Conservation (phyloP, 1,140 invertebrate genomes). For the Caenorhabditis latens region DNA sequence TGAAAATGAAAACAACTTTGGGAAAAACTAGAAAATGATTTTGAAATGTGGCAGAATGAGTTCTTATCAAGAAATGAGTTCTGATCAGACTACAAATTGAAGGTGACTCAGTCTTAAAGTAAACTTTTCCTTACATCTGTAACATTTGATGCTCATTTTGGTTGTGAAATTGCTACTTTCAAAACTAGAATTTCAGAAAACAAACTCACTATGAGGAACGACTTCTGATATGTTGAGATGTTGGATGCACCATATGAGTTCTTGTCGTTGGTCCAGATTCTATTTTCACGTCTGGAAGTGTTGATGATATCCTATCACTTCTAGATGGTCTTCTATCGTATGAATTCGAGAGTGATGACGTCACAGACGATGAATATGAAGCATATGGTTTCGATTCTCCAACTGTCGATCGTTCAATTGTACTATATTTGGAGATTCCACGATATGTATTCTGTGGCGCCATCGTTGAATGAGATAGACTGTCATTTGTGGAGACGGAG, state of each 20-base stretch:
- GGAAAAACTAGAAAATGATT: slow-evolving; percentile 8
- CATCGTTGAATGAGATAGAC: slow-evolving; percentile 14
- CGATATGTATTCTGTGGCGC: slow-evolving; percentile 46
- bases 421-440: slow-evolving; percentile 50
- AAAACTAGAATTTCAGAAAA: neutral
- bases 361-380: slow-evolving; percentile 2
- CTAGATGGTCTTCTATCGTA: slow-evolving; percentile 29
- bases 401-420: slow-evolving; percentile 3
- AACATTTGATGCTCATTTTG: too few relatives aligned
- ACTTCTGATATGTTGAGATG: slow-evolving; percentile 42
- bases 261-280: slow-evolving; percentile 27
- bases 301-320: slow-evolving; percentile 24
- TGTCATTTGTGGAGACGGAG: slow-evolving; percentile 45
- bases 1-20: slow-evolving; percentile 23
- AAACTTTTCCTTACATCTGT: too few relatives aligned
- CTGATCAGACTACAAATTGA: too few relatives aligned
- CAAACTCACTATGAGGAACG: slow-evolving; percentile 43
- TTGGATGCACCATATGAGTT: slow-evolving; percentile 45
- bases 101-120: too few relatives aligned
- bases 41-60: neutral
- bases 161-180: slow-evolving; percentile 17
- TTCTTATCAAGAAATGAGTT: slow-evolving; percentile 44
- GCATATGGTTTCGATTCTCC: slow-evolving; percentile 8
- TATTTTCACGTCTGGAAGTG: slow-evolving; percentile 34
- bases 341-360: neutral